Base-by-base conservation (phyloP, 1,140 invertebrate genomes). In the Panulirus ornatus region DNA sequence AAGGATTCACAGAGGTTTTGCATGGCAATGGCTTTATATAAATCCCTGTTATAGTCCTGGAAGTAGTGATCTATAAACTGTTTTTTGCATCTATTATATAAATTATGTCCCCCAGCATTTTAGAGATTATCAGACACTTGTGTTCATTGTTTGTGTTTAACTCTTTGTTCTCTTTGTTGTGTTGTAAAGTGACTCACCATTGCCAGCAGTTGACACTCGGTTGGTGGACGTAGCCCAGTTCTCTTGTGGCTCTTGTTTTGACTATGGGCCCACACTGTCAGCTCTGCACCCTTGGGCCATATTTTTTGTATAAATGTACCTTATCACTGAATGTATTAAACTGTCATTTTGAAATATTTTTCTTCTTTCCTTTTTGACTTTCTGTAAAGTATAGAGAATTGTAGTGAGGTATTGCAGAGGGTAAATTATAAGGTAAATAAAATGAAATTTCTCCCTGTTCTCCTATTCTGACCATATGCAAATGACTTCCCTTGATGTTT, bases 291-390 rank as follows among this genome's bases (percentile, higher is more conserved):
- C 44, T 58, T 75, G 84, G 84, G 66, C 73, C 85, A 54, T 84
- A 89, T 89, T 89, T 89, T 89, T 89, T 83, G 78, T 89, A 89
- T 89, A 89, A 89, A 89, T 89, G 88, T 89, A 83, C 88, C 88
- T 89, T 89, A 89, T 89, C 88, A 89, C 88, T 89, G 79, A 83
- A 81, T 89, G 88, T 89, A 89, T 89, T 89, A 89, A 89, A 89
- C 47, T 89, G 88, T 89, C 88, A 83, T 89, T 89, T 89, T 89
- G 88, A 89, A 89, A 76, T 44, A 47, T 81, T 1, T 42, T n/a
- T 54, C 11, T 54, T 82, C 36, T 82, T 54, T 81, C n/a, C n/a
- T n/a, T n/a, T n/a, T n/a, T n/a, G n/a, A n/a, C n/a, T n/a, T n/a
- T n/a, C n/a, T n/a, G n/a, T n/a, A n/a, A n/a, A n/a, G n/a, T n/a